Evolutionary conservation across 1,140 invertebrate genomes (phyloP).

Genomic region (Anthonomus grandis): DNA sequence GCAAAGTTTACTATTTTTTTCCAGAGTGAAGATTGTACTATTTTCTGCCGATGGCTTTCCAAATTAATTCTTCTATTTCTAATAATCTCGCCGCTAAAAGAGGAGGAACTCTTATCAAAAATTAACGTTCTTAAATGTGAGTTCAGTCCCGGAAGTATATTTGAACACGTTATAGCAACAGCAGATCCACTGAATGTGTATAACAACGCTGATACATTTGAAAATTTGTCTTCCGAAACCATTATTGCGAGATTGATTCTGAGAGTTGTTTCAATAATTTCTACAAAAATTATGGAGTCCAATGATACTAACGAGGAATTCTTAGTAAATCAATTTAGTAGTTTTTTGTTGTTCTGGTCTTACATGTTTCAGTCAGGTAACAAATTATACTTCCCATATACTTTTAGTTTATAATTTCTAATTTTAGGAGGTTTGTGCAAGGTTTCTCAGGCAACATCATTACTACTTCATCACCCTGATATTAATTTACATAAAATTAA

Average conservation of each 20-base stretch:
- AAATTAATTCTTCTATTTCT: conserved; percentile 64
- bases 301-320: conserved; percentile 34
- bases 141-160: conserved; percentile 54
- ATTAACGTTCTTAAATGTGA: conserved; percentile 55
- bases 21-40: conserved; percentile 12
- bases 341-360: conserved; percentile 60
- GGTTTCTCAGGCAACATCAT: conserved; percentile 59
- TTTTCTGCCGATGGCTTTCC: conserved; percentile 65
- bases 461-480: conserved; percentile 28
- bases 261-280: conserved; percentile 53
- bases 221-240: conserved; percentile 57
- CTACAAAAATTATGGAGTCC: conserved; percentile 38
- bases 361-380: conserved; percentile 70
- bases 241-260: conserved; percentile 68
- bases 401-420: background rate
- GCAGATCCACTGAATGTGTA: conserved; percentile 65
- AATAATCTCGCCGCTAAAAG: conserved; percentile 63
- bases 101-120: conserved; percentile 62
- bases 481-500: conserved; percentile 54
- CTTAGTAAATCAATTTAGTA: conserved; percentile 50
- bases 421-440: conserved; percentile 57
- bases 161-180: conserved; percentile 65
- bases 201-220: conserved; percentile 56
- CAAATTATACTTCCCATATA: no score
- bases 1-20: background rate